These are phyloP conservation scores for Diuraphis noxia DNA, from an alignment of 1,140 invertebrate species.

Conservation along the genomic window DNA sequence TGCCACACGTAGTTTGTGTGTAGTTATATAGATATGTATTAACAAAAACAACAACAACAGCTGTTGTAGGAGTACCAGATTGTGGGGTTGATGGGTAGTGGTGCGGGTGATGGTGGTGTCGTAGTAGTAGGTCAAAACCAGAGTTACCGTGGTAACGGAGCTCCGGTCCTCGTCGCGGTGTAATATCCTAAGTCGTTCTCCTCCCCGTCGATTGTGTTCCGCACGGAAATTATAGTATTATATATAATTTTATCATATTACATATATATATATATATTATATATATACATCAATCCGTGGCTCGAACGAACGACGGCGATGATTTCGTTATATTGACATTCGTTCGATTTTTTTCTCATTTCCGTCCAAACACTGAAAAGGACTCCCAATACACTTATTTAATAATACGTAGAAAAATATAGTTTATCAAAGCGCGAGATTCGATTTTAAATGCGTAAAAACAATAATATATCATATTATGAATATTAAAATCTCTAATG, in stretches of 20 bases:
- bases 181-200: not conserved
- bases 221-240: not conserved
- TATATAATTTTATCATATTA: not conserved
- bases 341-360: not conserved
- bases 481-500: not conserved
- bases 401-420: no score
- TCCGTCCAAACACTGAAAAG: not conserved
- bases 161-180: not conserved
- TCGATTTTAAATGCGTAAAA: not conserved
- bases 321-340: not conserved
- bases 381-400: no score
- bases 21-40: not conserved
- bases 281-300: not conserved
- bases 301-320: not conserved
- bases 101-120: no score
- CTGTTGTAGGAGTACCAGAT: not conserved
- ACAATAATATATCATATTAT: not conserved
- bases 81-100: not conserved
- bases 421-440: not conserved
- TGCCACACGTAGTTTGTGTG: not conserved
- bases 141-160: conserved; percentile 12
- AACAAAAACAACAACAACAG: not conserved
- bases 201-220: not conserved
- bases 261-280: no score
- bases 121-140: conserved; percentile 5